Evolutionary conservation across 2,888 invertebrate species (phyloP).

Genomic region (Sarcophaga subvicina): DNA sequence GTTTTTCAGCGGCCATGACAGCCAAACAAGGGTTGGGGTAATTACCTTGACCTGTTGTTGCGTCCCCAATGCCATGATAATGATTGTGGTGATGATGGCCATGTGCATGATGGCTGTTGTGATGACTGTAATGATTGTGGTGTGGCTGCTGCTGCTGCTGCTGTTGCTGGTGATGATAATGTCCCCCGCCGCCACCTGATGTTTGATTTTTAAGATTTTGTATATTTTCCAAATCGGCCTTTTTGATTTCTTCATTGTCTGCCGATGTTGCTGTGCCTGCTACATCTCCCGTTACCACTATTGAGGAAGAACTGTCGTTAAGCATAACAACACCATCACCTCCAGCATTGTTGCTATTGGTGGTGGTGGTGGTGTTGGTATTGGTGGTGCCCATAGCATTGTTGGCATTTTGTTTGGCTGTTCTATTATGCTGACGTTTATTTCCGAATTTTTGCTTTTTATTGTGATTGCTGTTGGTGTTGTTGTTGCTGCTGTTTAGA

Average conservation of each 20-base stretch:
- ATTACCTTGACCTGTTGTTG: constrained; percentile 65
- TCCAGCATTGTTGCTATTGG: constrained; percentile 61
- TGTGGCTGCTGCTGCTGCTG: constrained; percentile 57
- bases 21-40: constrained; percentile 56
- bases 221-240: constrained; percentile 81
- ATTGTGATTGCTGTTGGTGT: constrained; percentile 56
- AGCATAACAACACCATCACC: background rate
- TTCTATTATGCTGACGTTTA: constrained; percentile 78
- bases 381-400: constrained; percentile 12
- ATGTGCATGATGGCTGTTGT: constrained; percentile 19
- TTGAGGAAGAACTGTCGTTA: constrained; percentile 46
- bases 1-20: constrained; percentile 72
- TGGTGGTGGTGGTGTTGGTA: constrained; percentile 53
- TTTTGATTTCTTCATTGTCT: constrained; percentile 67
- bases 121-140: constrained; percentile 41
- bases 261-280: constrained; percentile 65
- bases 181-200: constrained; percentile 62
- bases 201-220: constrained; percentile 80
- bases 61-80: constrained; percentile 49
- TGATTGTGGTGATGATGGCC: constrained; percentile 53
- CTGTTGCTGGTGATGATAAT: constrained; percentile 64
- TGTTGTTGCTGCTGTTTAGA: constrained; percentile 37
- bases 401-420: constrained; percentile 72
- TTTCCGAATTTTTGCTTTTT: constrained; percentile 79
- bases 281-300: constrained; percentile 60